Conservation (phyloP, 2,888 invertebrate genomes). For the Dicycla oo region DNA sequence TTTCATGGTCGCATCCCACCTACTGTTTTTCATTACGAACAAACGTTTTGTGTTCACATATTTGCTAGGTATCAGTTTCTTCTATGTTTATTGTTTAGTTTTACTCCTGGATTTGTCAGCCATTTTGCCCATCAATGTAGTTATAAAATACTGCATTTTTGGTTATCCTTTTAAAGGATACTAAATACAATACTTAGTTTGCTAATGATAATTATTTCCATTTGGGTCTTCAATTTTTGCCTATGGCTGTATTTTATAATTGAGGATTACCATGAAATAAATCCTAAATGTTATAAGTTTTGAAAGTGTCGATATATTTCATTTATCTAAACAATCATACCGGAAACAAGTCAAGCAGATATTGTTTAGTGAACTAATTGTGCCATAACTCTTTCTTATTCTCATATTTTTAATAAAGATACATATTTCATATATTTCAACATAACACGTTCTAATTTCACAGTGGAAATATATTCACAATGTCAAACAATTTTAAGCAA, state of each 20-base stretch:
- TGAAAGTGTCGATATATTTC: too few relatives aligned
- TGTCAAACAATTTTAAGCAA: too few relatives aligned
- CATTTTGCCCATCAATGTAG: not conserved
- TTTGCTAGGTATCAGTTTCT: constrained; percentile 12
- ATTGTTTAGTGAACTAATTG: too few relatives aligned
- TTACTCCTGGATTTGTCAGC: not conserved
- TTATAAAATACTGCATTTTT: not conserved
- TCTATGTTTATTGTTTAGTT: not conserved
- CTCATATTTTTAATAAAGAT: too few relatives aligned
- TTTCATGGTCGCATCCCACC: constrained; percentile 35
- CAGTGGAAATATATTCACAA: too few relatives aligned
- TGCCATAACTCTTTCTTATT: too few relatives aligned
- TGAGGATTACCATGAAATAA: not conserved
- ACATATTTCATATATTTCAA: too few relatives aligned
- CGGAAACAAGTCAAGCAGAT: too few relatives aligned
- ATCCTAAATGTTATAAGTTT: too few relatives aligned
- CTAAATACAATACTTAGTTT: not conserved
- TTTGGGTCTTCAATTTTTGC: not conserved
- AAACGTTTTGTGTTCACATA: not conserved
- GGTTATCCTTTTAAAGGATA: not conserved
- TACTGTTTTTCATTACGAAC: constrained; percentile 41
- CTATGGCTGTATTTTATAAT: not conserved
- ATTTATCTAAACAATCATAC: too few relatives aligned
- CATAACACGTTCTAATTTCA: too few relatives aligned
- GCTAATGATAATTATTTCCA: not conserved